A percentile compares a stretch with the other conserved stretches of the same genome.
Evolutionary conservation across 2,888 invertebrate genomes (phyloP).

Genomic region (Pedicia rivosa): DNA sequence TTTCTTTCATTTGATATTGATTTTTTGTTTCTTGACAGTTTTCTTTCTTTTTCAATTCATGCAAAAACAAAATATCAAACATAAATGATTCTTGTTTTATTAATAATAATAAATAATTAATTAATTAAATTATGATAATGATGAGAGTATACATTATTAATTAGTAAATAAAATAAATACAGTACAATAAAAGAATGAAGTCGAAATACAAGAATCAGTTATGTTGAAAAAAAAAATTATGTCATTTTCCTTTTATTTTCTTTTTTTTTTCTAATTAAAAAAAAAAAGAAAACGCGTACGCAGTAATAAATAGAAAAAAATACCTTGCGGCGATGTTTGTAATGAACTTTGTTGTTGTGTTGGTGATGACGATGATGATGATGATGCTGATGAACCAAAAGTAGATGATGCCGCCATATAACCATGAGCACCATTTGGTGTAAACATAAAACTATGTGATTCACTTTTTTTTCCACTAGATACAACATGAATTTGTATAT

Average conservation of each 20-base stretch:
- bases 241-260: slow-evolving; percentile 1
- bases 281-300: background rate
- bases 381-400: background rate
- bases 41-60: background rate
- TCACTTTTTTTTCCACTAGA: slow-evolving; percentile 79
- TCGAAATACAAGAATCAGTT: background rate
- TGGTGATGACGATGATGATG: background rate
- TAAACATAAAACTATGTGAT: slow-evolving; percentile 69
- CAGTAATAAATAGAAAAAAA: slow-evolving; percentile 9
- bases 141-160: background rate
- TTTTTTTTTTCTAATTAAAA: background rate
- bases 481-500: slow-evolving; percentile 60
- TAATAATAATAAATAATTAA: too few relatives aligned
- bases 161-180: too few relatives aligned
- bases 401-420: slow-evolving; percentile 26
- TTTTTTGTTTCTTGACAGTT: background rate
- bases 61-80: background rate
- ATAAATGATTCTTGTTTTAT: background rate
- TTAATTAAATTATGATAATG: too few relatives aligned
- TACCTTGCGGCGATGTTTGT: slow-evolving; percentile 26
- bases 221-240: background rate
- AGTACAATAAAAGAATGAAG: background rate
- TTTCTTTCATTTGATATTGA: too few relatives aligned
- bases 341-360: slow-evolving; percentile 17
- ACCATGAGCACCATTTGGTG: slow-evolving; percentile 35